Percentiles rank a stretch among this genome's conserved stretches.
These are phyloP conservation scores for Palythoa caribaeorum DNA, from an alignment of 92 coral and sea anemone genomes.

Conservation along the genomic window DNA sequence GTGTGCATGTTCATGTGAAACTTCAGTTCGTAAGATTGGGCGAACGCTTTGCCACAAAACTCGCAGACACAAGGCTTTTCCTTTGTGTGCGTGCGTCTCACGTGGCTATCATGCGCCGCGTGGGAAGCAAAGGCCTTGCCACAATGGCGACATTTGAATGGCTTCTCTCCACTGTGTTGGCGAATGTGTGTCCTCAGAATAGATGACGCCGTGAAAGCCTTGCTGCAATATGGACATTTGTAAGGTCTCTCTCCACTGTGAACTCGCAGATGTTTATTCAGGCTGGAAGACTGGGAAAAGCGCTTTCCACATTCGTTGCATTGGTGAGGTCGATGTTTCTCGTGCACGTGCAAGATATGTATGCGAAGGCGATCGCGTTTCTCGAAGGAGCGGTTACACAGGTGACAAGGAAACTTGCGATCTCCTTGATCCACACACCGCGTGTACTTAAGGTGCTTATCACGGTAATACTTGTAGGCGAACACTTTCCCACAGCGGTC, in stretches of 20 bases:
- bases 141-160: constrained; percentile 98
- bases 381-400: constrained; percentile 98
- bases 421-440: constrained; percentile 99
- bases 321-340: constrained; percentile 98
- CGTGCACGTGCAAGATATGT: constrained; percentile 98
- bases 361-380: constrained; percentile 98
- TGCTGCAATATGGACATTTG: constrained; percentile 96
- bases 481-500: constrained; percentile 99
- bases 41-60: constrained; percentile 98
- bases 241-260: constrained; percentile 99
- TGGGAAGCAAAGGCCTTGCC: constrained; percentile 99
- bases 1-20: constrained; percentile 99
- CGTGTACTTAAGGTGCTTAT: constrained; percentile 97
- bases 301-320: constrained; percentile 97
- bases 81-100: constrained; percentile 97
- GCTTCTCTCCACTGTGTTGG: constrained; percentile 98
- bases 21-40: constrained; percentile 97
- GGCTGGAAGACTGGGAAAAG: constrained; percentile 97
- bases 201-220: constrained; percentile 98
- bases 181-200: constrained; percentile 96
- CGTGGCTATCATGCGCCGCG: constrained; percentile 99
- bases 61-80: constrained; percentile 98
- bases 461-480: constrained; percentile 97
- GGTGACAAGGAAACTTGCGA: constrained; percentile 94
- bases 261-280: constrained; percentile 94